phyloP scores from a whole-genome alignment of 2,888 invertebrate species.

The Tupiocoris notatus region DNA sequence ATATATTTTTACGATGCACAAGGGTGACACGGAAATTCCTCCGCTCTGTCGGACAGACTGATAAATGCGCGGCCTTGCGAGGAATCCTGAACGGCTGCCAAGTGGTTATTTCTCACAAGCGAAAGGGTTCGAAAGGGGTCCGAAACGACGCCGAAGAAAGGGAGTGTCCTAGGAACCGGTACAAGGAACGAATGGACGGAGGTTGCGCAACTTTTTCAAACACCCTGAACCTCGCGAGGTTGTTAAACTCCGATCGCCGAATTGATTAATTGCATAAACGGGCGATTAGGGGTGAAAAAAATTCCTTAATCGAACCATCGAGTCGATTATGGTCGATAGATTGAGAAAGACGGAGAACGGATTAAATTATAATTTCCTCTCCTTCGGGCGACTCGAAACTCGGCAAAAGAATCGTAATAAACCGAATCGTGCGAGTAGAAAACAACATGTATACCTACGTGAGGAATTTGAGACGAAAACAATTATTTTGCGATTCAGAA shows the following conservation, averaged over 20 bases:
- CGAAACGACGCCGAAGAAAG: background rate
- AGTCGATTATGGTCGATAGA: too few relatives aligned
- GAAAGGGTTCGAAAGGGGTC: background rate
- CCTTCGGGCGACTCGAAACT: too few relatives aligned
- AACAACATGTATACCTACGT: too few relatives aligned
- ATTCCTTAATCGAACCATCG: too few relatives aligned
- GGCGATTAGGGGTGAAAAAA: background rate
- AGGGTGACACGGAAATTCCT: background rate
- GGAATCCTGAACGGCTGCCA: background rate
- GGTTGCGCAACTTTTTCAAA: background rate
- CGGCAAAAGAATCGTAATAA: too few relatives aligned
- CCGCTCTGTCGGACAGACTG: background rate
- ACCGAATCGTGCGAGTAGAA: too few relatives aligned
- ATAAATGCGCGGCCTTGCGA: background rate
- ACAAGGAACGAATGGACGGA: background rate
- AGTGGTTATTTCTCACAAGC: background rate
- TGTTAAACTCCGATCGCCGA: background rate
- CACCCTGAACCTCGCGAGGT: background rate
- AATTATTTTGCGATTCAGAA: too few relatives aligned
- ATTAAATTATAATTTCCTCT: too few relatives aligned
- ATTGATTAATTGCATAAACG: background rate
- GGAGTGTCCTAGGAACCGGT: background rate
- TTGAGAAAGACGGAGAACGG: too few relatives aligned
- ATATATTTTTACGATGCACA: too few relatives aligned
- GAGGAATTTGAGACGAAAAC: too few relatives aligned